Base-by-base conservation (phyloP, 64 coral and sea anemone genomes). In the Porites lutea region DNA sequence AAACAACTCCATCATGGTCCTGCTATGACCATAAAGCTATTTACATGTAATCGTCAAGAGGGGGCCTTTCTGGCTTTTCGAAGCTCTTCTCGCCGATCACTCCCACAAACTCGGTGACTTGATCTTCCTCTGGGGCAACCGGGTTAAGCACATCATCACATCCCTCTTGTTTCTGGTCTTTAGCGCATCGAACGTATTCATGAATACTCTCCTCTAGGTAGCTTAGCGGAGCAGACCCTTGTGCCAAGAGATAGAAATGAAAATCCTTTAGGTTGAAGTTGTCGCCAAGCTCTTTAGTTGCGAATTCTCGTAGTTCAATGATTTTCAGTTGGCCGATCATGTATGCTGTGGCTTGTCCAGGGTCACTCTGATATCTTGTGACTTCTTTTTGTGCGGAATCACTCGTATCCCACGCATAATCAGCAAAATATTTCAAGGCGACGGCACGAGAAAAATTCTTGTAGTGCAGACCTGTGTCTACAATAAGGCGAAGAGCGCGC, bases 251-350 rank as follows among this genome's bases (percentile, higher is more conserved):
- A 37, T 92, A 78, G 52, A 86, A 92, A 57, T 92, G 90, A 20
- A 92, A 92, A 44, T 92, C 90, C 23, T 77, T 92, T 82, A 92
- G 27, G 46, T 74, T 67, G 60, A 92, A 92, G 18, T 75, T 84
- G 43, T 77, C 46, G 1, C 80, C 71, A 6, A 92, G 71, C 53
- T 92, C 83, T 51, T 86, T 66, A 9, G 44, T 86, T 11, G 90
- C 90, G 82, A 86, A 86, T 10, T 92, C 73, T 52, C 90, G 54
- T 16, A 92, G 82, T 58, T 85, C 71, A 7, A 86, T 92, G 12
- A 92, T 92, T 19, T 86, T 82, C 5, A 92, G 90, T 49, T 92
- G 90, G 63, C 90, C 90, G 75, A 92, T 86, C 90, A 92, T 92
- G 44, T 92, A 92, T 0, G 90, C 90, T 43, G 90, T 92, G 37